phyloP scores from a whole-genome alignment of 2,113 vertebrate species.

The Oncorhynchus clarkii region DNA sequence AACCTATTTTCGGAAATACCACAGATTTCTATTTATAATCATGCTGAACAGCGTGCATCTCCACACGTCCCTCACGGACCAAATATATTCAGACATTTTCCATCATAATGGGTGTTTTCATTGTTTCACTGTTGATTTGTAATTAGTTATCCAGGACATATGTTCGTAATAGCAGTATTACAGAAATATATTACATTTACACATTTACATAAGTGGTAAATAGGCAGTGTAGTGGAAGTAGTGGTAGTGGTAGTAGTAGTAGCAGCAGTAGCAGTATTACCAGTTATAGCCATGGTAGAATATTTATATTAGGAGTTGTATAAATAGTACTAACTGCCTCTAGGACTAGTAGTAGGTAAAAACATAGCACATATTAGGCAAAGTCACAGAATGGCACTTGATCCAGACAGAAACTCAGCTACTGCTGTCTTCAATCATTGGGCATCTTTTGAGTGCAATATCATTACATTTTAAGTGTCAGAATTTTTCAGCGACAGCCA shows the following conservation, averaged over 20 bases:
- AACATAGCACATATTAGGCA: no score
- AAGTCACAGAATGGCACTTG: no score
- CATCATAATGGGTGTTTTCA: constrained; percentile 33
- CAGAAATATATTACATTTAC: not conserved
- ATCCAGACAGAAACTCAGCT: no score
- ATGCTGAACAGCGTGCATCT: constrained; percentile 68
- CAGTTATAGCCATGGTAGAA: not conserved
- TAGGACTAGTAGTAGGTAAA: not conserved
- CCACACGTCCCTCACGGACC: constrained; percentile 62
- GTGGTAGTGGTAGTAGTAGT: not conserved
- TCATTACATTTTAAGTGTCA: no score
- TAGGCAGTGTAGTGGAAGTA: not conserved
- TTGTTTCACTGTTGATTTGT: constrained; percentile 19
- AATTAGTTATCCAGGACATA: not conserved
- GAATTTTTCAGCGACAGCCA: no score
- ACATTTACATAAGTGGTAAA: not conserved
- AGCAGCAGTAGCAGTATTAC: not conserved
- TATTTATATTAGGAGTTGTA: not conserved
- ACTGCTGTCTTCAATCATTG: no score
- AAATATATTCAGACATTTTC: constrained; percentile 53
- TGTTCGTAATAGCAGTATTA: not conserved
- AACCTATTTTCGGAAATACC: constrained; percentile 83
- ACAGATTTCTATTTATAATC: constrained; percentile 78
- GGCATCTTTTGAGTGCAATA: no score
- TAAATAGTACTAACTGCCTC: not conserved